A percentile compares a stretch with the other conserved stretches of the same genome.
Conservation (phyloP, 2,797 vertebrate genomes). For the Champsocephalus gunnari region DNA sequence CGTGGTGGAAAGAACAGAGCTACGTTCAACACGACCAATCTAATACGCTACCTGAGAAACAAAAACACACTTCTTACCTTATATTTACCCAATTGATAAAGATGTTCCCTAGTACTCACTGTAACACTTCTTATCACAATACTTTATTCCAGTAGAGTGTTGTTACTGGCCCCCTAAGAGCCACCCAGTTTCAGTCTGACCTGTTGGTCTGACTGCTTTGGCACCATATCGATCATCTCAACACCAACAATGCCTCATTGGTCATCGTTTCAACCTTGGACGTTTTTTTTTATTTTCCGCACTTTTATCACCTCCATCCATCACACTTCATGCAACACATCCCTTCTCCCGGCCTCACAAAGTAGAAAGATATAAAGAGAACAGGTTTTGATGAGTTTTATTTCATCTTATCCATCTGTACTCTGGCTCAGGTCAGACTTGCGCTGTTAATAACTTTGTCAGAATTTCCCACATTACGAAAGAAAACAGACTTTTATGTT, state of each 20-base stretch:
- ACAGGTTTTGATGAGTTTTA: slow-evolving; percentile 11
- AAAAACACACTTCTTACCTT: too few relatives aligned
- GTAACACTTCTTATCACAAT: background rate
- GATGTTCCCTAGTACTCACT: too few relatives aligned
- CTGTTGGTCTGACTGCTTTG: slow-evolving; percentile 58
- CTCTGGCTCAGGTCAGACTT: slow-evolving; percentile 13
- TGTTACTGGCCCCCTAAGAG: slow-evolving; percentile 28
- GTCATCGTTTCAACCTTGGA: slow-evolving; percentile 76
- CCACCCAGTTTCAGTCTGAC: slow-evolving; percentile 36
- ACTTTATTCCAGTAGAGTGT: background rate
- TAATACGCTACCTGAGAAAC: too few relatives aligned
- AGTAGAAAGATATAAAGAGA: slow-evolving; percentile 4
- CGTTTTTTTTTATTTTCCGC: slow-evolving; percentile 8
- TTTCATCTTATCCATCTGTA: slow-evolving; percentile 14
- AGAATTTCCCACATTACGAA: slow-evolving; percentile 14
- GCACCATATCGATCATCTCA: slow-evolving; percentile 75
- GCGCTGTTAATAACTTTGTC: background rate
- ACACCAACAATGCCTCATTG: slow-evolving; percentile 60
- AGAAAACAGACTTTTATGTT: background rate
- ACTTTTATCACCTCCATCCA: slow-evolving; percentile 54
- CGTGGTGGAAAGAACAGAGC: too few relatives aligned
- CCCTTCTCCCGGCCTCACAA: slow-evolving; percentile 23
- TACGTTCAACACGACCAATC: too few relatives aligned
- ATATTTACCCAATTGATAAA: too few relatives aligned
- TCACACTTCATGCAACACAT: slow-evolving; percentile 52